Percentiles rank a stretch among this genome's conserved stretches.
phyloP scores from a whole-genome alignment of 37 sponge, comb jelly and placozoan species.

The Hormiphora californensis region DNA sequence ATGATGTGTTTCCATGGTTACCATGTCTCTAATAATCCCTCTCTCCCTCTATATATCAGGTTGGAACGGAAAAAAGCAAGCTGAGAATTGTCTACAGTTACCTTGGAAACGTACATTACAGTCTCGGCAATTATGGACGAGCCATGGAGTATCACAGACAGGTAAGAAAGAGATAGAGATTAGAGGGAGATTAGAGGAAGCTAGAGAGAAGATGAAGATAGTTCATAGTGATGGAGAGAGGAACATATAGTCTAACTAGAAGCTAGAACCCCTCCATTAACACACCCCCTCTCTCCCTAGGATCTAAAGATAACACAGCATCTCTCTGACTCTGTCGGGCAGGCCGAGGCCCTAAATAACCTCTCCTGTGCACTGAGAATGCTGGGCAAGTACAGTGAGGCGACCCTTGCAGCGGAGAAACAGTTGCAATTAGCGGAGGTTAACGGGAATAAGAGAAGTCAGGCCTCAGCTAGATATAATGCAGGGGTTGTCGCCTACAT shows the following conservation, averaged over 20 bases:
- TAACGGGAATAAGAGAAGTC: not conserved
- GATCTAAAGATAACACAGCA: constrained; percentile 31
- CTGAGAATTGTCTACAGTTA: constrained; percentile 23
- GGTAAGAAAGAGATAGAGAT: not conserved
- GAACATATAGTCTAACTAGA: too few relatives aligned
- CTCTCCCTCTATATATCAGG: not conserved
- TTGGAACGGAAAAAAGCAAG: constrained; percentile 2
- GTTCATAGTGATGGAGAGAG: too few relatives aligned
- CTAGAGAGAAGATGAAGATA: not conserved
- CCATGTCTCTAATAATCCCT: too few relatives aligned
- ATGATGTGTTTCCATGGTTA: too few relatives aligned
- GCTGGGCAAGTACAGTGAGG: constrained; percentile 26
- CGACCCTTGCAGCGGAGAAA: not conserved
- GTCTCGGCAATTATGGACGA: constrained; percentile 18
- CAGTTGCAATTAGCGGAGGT: not conserved
- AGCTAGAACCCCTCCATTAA: too few relatives aligned
- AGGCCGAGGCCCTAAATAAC: constrained; percentile 1
- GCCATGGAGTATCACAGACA: constrained; percentile 46
- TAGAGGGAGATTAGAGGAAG: not conserved
- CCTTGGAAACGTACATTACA: constrained; percentile 36
- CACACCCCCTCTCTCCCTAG: too few relatives aligned
- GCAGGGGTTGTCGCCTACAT: constrained; percentile 28
- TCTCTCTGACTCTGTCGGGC: not conserved
- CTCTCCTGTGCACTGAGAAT: constrained; percentile 35
- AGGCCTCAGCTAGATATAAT: not conserved